Evolutionary conservation across 2,113 vertebrate species (phyloP), one percentile per base, ranked within the genome.

Genomic region (Ceuthmochares aereus): DNA sequence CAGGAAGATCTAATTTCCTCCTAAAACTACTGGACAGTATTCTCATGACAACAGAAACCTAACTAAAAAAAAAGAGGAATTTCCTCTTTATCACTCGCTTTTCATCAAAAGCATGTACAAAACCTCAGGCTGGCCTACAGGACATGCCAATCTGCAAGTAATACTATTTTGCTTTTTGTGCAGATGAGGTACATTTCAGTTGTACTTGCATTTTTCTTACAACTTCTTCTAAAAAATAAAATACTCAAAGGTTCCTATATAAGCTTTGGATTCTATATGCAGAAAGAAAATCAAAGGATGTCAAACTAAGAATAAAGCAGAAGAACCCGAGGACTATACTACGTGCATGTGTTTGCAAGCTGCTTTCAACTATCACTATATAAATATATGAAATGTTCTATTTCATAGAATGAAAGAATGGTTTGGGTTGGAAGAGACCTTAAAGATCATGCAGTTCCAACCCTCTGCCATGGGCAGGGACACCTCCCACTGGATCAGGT

Each of bases 331-430:
- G 14, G 51, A 94, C 45, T 89, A 54, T 3, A 37, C 23, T 2
- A 3, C 0, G 0, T 7, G 7, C 56, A 3, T 12, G 8, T 1
- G 1, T 62, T 67, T 54, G 43, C 56, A 76, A 78, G 66, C 47
- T 56, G 16, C 83, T 92, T 90, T 81, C 36, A 14, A 29, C 30
- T 5, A n/a, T 10, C 0, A 0, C 43, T 75, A 0, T 27, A 59
- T 16, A 43, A 78, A 89, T 49, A 49, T 49, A 49, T 49, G 21
- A 23, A 49, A 49, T 49, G 23, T 49, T 49, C 47, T 49, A 23
- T 49, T 49, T 23, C 47, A 49, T 23, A 49, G 21, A 49, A 19
- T 19, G 17, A 47, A 19, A 47, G 45, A 20, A 49, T 23, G 22
- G 47, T 22, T 49, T 22, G 47, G 22, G 47, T 49, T 49, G 20